Base-by-base conservation (phyloP, 2,797 vertebrate species). In the Fistularia commersonii region DNA sequence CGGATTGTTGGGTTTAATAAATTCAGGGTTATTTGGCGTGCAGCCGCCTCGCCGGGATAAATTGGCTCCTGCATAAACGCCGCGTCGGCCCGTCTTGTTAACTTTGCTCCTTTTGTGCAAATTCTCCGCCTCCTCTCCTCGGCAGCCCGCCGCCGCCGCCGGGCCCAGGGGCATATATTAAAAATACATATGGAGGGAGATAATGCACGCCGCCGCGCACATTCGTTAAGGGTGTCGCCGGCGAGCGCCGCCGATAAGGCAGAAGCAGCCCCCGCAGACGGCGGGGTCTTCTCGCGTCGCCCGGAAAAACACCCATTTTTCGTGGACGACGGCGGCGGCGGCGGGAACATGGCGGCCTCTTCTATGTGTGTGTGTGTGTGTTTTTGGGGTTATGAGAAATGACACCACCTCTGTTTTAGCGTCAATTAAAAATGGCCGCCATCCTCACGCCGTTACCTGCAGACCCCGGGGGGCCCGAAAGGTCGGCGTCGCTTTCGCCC, bases 1-100 rank as follows among this genome's bases (percentile, higher is more conserved):
- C 67, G 81, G 77, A 86, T 83, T 84, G 81, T 82, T 74, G 82
- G 83, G 78, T 87, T 88, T 88, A 90, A 90, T 90, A 80, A 84
- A 92, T 90, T 89, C 88, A 87, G 86, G 87, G 86, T 88, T 72
- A 76, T 58, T 54, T 74, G 74, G 76, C 84, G 82, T 81, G 79
- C 84, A 87, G 84, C 85, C 81, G 83, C 85, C 87, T 84, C 73
- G 71, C 82, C 81, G 79, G 88, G 89, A 90, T 91, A 90, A 92
- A 91, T 92, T 91, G 88, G 84, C 89, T 87, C 90, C 85, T 91
- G 90, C 90, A 91, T 91, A 92, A 92, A 91, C 89, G 89, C 82
- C 77, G 71, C 80, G 79, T 82, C 89, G 82, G 85, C 78, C 68
- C 68, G 57, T 90, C 89, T 91, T 91, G 89, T 91, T 91, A 91